phyloP scores from a whole-genome alignment of 2,113 vertebrate genomes.

The Theristicus caerulescens region DNA sequence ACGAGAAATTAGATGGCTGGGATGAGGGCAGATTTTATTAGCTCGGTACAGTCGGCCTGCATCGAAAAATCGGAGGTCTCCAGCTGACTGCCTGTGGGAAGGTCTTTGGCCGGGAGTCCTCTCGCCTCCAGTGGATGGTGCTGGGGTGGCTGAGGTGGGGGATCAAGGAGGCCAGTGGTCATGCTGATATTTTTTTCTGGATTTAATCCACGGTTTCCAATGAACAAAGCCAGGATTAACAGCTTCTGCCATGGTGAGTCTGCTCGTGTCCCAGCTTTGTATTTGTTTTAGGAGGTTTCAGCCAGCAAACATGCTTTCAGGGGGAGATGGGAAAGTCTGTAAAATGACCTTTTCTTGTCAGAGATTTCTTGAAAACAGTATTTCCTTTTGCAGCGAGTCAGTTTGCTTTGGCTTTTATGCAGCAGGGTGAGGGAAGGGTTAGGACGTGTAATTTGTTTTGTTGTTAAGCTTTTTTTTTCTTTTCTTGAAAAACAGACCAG shows the following conservation, averaged over 20 bases:
- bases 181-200: background rate
- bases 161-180: background rate
- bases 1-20: background rate
- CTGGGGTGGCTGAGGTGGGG: background rate
- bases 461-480: background rate
- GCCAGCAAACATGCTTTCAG: background rate
- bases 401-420: background rate
- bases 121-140: fast-evolving
- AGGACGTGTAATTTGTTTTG: background rate
- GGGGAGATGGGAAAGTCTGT: background rate
- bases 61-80: background rate
- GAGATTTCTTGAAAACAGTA: background rate
- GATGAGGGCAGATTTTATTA: background rate
- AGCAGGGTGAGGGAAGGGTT: background rate
- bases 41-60: background rate
- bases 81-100: background rate
- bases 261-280: background rate
- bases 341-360: background rate
- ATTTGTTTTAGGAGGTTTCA: background rate
- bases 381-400: background rate
- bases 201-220: background rate
- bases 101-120: background rate
- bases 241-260: slow-evolving; percentile 34
- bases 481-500: background rate
- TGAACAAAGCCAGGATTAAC: slow-evolving; percentile 30